Evolutionary conservation across 2,888 invertebrate genomes (phyloP).

Genomic region (Caenorhabditis angaria): DNA sequence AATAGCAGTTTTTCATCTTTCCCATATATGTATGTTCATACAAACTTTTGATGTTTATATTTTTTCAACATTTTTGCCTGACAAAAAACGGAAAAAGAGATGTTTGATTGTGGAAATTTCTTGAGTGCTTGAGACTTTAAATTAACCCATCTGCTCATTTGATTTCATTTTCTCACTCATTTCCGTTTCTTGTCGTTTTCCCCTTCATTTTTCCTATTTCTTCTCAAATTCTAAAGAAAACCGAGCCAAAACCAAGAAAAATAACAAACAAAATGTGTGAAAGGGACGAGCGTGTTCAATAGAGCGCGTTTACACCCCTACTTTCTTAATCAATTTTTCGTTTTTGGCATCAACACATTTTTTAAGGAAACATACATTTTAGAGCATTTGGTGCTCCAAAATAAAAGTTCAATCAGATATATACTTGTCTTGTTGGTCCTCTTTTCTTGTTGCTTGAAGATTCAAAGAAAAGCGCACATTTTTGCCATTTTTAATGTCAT

Average conservation of each 20-base stretch:
- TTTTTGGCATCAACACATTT: slow-evolving; percentile 1
- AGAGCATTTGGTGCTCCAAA: no score
- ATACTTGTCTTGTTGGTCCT: background rate
- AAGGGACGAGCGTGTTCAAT: background rate
- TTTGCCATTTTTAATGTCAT: background rate
- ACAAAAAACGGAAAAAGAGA: no score
- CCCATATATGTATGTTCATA: no score
- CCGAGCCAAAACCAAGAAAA: background rate
- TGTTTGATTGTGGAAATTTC: background rate
- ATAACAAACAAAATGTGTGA: no score
- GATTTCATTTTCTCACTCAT: background rate
- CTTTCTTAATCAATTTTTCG: background rate
- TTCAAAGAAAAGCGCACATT: background rate
- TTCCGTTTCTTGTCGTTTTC: background rate
- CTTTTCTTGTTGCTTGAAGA: background rate
- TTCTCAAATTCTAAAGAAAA: no score
- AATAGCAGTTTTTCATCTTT: no score
- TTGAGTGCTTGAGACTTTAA: background rate
- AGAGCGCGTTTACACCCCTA: background rate
- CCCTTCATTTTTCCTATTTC: background rate
- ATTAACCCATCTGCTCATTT: background rate
- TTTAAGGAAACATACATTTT: background rate
- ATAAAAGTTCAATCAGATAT: background rate
- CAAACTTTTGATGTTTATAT: no score
- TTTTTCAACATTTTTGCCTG: no score